Base-by-base conservation (phyloP, 2,888 invertebrate genomes). In the Perizoma flavofasciatum region DNA sequence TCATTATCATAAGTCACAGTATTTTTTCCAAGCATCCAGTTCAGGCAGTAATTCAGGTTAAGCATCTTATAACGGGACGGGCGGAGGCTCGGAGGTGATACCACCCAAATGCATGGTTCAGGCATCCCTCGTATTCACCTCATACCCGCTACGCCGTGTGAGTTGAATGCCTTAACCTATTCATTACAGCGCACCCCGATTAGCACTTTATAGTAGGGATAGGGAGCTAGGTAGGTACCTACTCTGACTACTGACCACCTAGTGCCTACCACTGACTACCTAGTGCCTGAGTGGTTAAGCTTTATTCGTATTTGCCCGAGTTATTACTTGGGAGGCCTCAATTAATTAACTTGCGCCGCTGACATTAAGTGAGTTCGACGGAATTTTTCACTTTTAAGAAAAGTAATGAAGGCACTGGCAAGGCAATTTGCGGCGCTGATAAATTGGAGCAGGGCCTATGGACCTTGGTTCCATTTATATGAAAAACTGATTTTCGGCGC, bases 301-400 rank as follows among this genome's bases (percentile, higher is more conserved):
- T 60, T 81, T 78, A 79, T 81, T 83, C 80, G 77, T 78, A 79
- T 81, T 83, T 81, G 77, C 68, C 67, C 78, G 74, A 81, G 82
- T 83, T 83, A 80, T 81, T 72, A 77, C 82, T 74, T 79, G 81
- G 82, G 82, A 77, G 85, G 81, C 77, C 81, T 77, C 77, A 78
- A 86, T 87, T 85, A 85, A 85, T 88, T 84, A 82, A 75, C 59
- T 61, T 61, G 49, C 64, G 61, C 73, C 67, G 73, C 76, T 77
- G 82, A 81, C 85, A 79, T 83, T 83, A 82, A 83, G 68, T 75
- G 74, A 72, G 61, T 54, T 59, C 56, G 68, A 72, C 57, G 49
- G 52, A 60, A 75, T 81, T 83, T 79, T 83, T 77, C 74, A 79
- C 77, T 80, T 83, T 85, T 79, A 75, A 73, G 68, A 73, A 78